Percentiles rank a stretch among this genome's conserved stretches.
Evolutionary conservation across 2,888 invertebrate genomes (phyloP).

Genomic region (Ormyrus thymus): DNA sequence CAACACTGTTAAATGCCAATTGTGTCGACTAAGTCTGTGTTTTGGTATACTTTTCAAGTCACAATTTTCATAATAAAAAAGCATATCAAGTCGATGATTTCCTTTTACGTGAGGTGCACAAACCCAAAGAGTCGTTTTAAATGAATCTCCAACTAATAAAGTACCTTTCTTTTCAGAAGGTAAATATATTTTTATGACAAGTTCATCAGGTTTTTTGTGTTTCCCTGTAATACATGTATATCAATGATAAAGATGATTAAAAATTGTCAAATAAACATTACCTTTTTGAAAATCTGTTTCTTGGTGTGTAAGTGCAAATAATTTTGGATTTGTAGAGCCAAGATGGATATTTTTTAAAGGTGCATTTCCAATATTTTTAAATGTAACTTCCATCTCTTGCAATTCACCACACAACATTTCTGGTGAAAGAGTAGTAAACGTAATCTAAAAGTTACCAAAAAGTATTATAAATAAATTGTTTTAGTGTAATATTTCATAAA

Average conservation of each 20-base stretch:
- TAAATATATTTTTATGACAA: conserved; percentile 74
- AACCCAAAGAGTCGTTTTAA: conserved; percentile 80
- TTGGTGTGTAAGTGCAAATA: conserved; percentile 77
- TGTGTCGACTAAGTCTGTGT: conserved; percentile 81
- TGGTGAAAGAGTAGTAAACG: conserved; percentile 81
- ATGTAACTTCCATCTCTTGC: conserved; percentile 80
- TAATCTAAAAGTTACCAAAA: conserved; percentile 76
- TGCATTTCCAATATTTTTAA: conserved; percentile 83
- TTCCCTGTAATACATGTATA: conserved; percentile 63
- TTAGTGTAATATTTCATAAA: too few species aligned
- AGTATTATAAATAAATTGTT: conserved; percentile 24
- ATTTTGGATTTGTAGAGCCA: conserved; percentile 83
- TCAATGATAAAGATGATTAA: conserved; percentile 6
- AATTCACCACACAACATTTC: conserved; percentile 86
- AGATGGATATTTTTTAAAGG: conserved; percentile 80
- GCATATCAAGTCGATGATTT: conserved; percentile 79
- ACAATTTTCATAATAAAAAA: conserved; percentile 84
- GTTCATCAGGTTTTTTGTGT: conserved; percentile 72
- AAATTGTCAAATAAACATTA: conserved; percentile 29
- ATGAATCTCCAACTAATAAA: conserved; percentile 77
- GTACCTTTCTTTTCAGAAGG: conserved; percentile 70
- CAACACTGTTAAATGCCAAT: conserved; percentile 80
- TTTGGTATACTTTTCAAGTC: conserved; percentile 72
- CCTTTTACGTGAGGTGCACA: conserved; percentile 83
- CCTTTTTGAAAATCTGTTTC: conserved; percentile 55